phyloP scores from a whole-genome alignment of 1,140 invertebrate species.

The Drosophila sechellia region DNA sequence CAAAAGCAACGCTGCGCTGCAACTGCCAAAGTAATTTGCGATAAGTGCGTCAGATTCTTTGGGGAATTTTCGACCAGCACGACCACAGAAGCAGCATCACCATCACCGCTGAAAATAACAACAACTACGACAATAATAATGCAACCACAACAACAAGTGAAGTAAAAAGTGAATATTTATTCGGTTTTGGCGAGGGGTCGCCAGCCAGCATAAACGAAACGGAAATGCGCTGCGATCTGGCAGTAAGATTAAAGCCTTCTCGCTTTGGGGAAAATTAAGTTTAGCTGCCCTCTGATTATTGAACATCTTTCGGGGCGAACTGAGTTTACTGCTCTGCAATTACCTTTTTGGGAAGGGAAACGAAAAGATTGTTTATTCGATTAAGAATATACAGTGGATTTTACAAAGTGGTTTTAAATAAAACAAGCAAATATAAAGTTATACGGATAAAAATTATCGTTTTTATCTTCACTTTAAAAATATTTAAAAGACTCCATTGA shows the following conservation, averaged over 20 bases:
- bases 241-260: conserved; percentile 38
- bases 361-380: neutral
- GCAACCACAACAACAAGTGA: conserved; percentile 47
- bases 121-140: conserved; percentile 49
- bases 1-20: conserved; percentile 73
- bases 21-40: conserved; percentile 83
- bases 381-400: conserved; percentile 1
- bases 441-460: neutral
- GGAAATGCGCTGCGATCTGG: conserved; percentile 56
- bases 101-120: conserved; percentile 23
- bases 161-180: conserved; percentile 76
- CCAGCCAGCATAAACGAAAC: conserved; percentile 44
- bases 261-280: conserved; percentile 24
- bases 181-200: conserved; percentile 33
- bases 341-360: conserved; percentile 15
- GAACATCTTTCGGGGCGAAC: conserved; percentile 1
- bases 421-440: neutral
- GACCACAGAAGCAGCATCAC: conserved; percentile 44
- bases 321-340: conserved; percentile 17
- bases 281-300: conserved; percentile 29
- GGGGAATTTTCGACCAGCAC: conserved; percentile 77
- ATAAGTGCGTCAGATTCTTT: conserved; percentile 83
- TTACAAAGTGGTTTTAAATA: neutral
- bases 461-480: too few relatives aligned
- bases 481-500: too few relatives aligned